Evolutionary conservation across 2,888 invertebrate species (phyloP).

Genomic region (Leptodirus hochenwartii): DNA sequence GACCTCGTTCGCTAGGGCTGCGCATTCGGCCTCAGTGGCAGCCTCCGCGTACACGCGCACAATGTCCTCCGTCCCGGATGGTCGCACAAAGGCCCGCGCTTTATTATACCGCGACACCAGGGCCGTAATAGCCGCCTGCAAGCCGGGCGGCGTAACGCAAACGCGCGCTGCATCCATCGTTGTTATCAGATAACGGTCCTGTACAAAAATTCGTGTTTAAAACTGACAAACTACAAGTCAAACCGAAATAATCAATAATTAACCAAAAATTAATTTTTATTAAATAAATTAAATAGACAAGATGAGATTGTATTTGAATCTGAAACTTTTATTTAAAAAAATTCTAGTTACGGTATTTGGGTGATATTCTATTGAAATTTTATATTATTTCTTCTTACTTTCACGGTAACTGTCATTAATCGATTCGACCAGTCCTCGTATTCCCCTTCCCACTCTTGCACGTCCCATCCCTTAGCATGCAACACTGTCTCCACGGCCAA

Average conservation of each 20-base stretch:
- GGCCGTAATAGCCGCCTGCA: slow-evolving; percentile 65
- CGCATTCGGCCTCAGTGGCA: slow-evolving; percentile 42
- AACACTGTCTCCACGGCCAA: slow-evolving; percentile 84
- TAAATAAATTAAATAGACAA: slow-evolving; percentile 3
- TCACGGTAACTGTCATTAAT: slow-evolving; percentile 73
- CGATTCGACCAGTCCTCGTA: slow-evolving; percentile 79
- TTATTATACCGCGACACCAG: slow-evolving; percentile 46
- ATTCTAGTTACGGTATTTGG: background rate
- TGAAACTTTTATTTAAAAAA: background rate
- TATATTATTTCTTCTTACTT: slow-evolving; percentile 26
- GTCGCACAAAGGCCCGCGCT: slow-evolving; percentile 79
- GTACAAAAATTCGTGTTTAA: slow-evolving; percentile 13
- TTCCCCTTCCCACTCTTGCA: slow-evolving; percentile 59
- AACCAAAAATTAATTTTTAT: slow-evolving; percentile 4
- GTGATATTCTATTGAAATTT: too few relatives aligned
- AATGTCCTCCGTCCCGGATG: slow-evolving; percentile 95
- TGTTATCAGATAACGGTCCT: slow-evolving; percentile 68
- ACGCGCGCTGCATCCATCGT: slow-evolving; percentile 78
- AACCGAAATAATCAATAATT: slow-evolving; percentile 1
- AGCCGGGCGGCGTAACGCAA: slow-evolving; percentile 61
- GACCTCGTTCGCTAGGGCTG: slow-evolving; percentile 52
- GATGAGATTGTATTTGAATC: slow-evolving; percentile 6
- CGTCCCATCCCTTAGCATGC: slow-evolving; percentile 59
- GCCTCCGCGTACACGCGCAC: slow-evolving; percentile 95
- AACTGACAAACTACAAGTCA: background rate